Percentiles rank a stretch among this genome's conserved stretches.
Evolutionary conservation across 2,888 invertebrate species (phyloP).

Genomic region (Cerastis leucographa): DNA sequence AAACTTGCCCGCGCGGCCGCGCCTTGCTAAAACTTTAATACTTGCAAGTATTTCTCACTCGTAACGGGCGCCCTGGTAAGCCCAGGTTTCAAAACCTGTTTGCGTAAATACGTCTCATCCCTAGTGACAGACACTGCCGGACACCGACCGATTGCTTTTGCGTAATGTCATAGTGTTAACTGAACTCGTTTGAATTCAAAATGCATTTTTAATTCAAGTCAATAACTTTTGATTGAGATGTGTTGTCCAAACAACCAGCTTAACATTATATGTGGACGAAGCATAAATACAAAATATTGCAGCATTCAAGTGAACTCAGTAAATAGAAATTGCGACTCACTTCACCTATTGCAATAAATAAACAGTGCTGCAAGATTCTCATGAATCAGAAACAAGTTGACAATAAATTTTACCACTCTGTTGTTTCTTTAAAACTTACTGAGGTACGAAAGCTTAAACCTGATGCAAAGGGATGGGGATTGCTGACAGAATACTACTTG

Average conservation of each 20-base stretch:
- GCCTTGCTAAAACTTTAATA: no score
- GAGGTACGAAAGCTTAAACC: slow-evolving; percentile 79
- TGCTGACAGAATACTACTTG: slow-evolving; percentile 83
- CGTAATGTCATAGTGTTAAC: background rate
- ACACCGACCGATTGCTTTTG: no score
- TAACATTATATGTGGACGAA: no score
- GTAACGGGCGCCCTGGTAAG: no score
- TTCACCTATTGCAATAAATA: background rate
- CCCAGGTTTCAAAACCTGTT: no score
- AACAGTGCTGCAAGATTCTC: slow-evolving; percentile 18
- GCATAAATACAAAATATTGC: background rate
- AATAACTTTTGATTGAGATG: background rate
- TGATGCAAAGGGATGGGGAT: slow-evolving; percentile 80
- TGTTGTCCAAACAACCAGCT: background rate
- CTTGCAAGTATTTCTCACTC: no score
- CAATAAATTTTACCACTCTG: slow-evolving; percentile 72
- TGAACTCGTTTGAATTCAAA: background rate
- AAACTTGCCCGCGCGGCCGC: no score
- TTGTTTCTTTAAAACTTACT: slow-evolving; percentile 79
- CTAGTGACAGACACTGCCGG: no score
- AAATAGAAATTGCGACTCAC: background rate
- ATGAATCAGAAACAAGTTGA: slow-evolving; percentile 67
- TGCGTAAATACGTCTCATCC: no score
- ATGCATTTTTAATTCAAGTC: background rate
- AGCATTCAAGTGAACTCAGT: background rate